Evolutionary conservation across 2,113 vertebrate genomes (phyloP), one percentile per base, ranked within the genome.

Genomic region (Helogale parvula): DNA sequence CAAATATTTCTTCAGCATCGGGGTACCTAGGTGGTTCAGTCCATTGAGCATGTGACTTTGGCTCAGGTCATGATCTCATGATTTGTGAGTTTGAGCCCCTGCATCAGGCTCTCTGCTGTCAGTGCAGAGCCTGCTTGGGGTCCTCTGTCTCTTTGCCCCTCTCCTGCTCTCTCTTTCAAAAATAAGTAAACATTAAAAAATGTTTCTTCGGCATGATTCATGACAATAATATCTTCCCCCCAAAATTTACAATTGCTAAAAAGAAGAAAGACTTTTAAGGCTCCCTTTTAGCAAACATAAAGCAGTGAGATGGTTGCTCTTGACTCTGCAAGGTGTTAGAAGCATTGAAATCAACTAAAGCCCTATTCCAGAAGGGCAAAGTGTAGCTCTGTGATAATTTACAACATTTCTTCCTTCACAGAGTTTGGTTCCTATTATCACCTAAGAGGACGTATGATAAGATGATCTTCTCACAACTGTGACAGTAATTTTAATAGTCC

Each of bases 331-430:
- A 87, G n/a, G 31, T 90, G 6, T 94, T 60, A n/a, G 85, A 76
- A 85, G n/a, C 17, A 72, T 11, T 47, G 68, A 82, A 88, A 63
- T n/a, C 50, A 88, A 85, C 47, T 66, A n/a, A 96, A 97, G 8
- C 35, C 29, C 50, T 54, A 7, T 14, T 33, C 38, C 17, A 47
- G 29, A 50, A 93, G 19, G 33, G 25, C 81, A 72, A 69, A 86
- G 7, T 66, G 47, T 13, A 84, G 38, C 41, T 90, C 47, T 97
- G 52, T 33, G 21, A 74, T 80, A 60, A 82, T 81, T 86, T 80
- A 90, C 2, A 47, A 4, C 33, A 88, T 38, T n/a, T 69, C 41
- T 60, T 72, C 45, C n/a, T 68, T 6, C 1, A 4, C 6, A 47
- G 66, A 19, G 31, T 82, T 25, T 74, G 38, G n/a, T 25, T 82